Evolutionary conservation across 2,113 vertebrate genomes (phyloP), one percentile per base, ranked within the genome.

Genomic region (Mirounga angustirostris): DNA sequence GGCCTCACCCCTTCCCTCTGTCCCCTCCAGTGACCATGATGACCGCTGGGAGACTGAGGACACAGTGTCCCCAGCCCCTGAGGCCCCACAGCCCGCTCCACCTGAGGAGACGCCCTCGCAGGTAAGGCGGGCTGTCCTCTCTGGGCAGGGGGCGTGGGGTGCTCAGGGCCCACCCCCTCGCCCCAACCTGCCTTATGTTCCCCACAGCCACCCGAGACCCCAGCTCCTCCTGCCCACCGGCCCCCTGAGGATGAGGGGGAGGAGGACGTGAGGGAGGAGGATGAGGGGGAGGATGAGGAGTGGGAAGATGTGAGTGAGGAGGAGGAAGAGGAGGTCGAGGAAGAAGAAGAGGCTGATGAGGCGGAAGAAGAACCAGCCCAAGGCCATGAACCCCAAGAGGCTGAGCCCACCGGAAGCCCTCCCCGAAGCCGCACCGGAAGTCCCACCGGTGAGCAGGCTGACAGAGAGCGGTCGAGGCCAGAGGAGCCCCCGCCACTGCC

Each of bases 11-110:
- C 52, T 30, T 24, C 65, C 4, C 10, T 69, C 12, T 30, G 10
- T 36, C 46, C 71, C 79, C 81, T 33, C 74, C 97, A 99, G 99
- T 95, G 99, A 99, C 99, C 99, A 99, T 6, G 99, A 99, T 93
- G 99, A 99, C 97, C 99, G 99, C 30, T 99, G 99, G 99, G 99
- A 99, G 93, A 98, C 86, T 15, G 98, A 98, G 28, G 89, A 81
- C 19, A 46, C 97, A 14, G 6, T 56, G 78, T 59, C 81, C 4
- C 18, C 74, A 0, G 65, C 87, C 19, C 81, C 96, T 0, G 92
- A 97, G 82, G 71, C 69, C 63, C 40, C 90, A 18, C 92, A 71
- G 63, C 54, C 91, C 24, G 1, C 0, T 0, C 0, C 65, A 1
- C 13, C 21, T 0, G 16, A 94, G 89, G 97, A 97, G 93, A 54